A percentile compares a stretch with the other conserved stretches of the same genome.
Evolutionary conservation across 2,113 vertebrate genomes (phyloP).

Genomic region (Scortum barcoo): DNA sequence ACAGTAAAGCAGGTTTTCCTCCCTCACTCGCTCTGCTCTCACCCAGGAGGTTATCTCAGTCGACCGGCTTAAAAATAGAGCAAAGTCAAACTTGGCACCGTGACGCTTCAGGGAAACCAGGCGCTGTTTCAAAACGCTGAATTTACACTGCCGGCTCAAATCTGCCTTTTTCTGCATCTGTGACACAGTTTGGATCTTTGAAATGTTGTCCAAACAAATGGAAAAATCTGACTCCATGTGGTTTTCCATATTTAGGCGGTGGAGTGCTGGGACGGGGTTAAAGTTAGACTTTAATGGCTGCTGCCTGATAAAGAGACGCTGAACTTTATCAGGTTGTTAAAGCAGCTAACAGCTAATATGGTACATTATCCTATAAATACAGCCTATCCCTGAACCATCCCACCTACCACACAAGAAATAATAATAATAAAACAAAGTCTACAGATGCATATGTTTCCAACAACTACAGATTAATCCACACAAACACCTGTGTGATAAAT

Average conservation of each 20-base stretch:
- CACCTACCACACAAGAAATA: too few species aligned
- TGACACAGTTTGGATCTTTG: constrained; percentile 60
- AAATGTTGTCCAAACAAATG: constrained; percentile 59
- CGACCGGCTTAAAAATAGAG: constrained; percentile 60
- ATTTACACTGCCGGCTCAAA: constrained; percentile 47
- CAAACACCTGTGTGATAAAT: background rate
- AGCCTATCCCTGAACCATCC: background rate
- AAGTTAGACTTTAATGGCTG: constrained; percentile 29
- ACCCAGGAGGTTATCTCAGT: constrained; percentile 54
- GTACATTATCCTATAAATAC: background rate
- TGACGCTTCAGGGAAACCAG: constrained; percentile 53
- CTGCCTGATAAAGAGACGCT: background rate
- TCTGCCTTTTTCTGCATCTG: constrained; percentile 38
- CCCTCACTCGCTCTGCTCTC: constrained; percentile 41
- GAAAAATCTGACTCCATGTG: constrained; percentile 46
- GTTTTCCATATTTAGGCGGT: constrained; percentile 44
- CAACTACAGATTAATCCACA: background rate
- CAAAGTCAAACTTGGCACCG: constrained; percentile 50
- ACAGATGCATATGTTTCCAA: too few species aligned
- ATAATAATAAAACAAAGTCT: too few species aligned
- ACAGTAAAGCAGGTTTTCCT: constrained; percentile 48
- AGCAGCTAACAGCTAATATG: background rate
- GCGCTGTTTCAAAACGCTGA: constrained; percentile 45
- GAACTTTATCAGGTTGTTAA: constrained; percentile 3
- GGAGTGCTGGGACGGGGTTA: constrained; percentile 4